Conservation (phyloP, 2,113 vertebrate genomes). For the Elgaria multicarinata region DNA sequence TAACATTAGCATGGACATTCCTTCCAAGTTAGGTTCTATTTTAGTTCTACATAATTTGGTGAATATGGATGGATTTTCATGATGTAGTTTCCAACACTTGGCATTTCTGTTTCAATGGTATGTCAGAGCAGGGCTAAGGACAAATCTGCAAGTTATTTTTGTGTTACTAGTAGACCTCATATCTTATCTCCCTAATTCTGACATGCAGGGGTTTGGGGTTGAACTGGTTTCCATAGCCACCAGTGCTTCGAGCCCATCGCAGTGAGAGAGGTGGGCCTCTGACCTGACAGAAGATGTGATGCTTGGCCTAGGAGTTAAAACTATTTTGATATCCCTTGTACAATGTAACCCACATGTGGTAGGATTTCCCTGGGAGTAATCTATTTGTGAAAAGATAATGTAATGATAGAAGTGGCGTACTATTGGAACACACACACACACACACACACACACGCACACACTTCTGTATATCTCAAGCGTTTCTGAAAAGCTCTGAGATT, state of each 20-base stretch:
- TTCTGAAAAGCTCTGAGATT: too few species aligned
- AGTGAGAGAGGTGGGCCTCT: background rate
- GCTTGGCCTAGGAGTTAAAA: background rate
- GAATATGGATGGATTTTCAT: background rate
- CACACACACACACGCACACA: too few species aligned
- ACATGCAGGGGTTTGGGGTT: background rate
- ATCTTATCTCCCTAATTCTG: background rate
- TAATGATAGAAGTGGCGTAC: background rate
- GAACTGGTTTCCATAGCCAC: background rate
- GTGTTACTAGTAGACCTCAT: background rate
- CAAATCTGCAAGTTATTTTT: constrained; percentile 10
- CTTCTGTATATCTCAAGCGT: too few species aligned
- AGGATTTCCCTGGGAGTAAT: background rate
- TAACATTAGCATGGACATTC: background rate
- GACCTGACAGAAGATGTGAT: background rate
- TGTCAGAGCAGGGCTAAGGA: fast-evolving
- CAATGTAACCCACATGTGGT: background rate
- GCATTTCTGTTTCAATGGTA: background rate
- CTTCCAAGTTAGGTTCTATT: constrained; percentile 22
- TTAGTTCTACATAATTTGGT: background rate
- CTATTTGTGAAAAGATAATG: background rate
- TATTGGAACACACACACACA: background rate
- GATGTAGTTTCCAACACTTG: background rate
- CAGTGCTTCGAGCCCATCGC: background rate
- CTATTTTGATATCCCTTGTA: background rate